Percentiles rank a stretch among this genome's conserved stretches.
phyloP scores from a whole-genome alignment of 2,888 invertebrate genomes.

The Polyommatus icarus region DNA sequence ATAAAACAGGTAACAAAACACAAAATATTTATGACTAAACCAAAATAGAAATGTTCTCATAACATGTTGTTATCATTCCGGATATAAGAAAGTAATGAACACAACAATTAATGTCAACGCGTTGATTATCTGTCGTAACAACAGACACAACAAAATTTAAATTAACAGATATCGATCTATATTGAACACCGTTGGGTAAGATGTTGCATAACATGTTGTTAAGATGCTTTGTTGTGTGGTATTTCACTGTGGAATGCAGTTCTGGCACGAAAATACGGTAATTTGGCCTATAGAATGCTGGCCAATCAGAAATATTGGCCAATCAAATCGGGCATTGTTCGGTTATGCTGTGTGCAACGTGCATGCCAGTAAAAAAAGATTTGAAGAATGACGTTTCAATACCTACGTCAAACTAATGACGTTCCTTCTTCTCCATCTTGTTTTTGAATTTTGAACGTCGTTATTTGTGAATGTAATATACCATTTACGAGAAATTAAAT shows the following conservation, averaged over 20 bases:
- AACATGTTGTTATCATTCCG: not conserved
- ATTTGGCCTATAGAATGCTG: not conserved
- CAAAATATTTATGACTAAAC: not conserved
- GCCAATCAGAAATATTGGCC: not conserved
- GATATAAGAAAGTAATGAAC: slow-evolving; percentile 28
- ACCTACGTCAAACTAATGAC: not conserved
- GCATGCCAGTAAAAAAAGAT: not conserved
- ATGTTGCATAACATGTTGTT: slow-evolving; percentile 1
- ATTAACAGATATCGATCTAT: slow-evolving; percentile 39
- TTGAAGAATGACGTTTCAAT: not conserved
- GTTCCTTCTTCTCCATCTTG: not conserved
- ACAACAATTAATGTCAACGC: slow-evolving; percentile 31
- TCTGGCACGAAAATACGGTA: not conserved
- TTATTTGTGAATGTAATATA: not conserved
- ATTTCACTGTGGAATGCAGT: not conserved
- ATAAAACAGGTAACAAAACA: too few species aligned
- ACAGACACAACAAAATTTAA: slow-evolving; percentile 37
- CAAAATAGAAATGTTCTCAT: slow-evolving; percentile 6
- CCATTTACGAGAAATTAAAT: not conserved
- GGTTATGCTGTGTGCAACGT: not conserved
- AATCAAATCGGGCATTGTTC: not conserved
- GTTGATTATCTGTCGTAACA: slow-evolving; percentile 34
- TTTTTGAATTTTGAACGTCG: not conserved
- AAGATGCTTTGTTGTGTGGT: slow-evolving; percentile 13
- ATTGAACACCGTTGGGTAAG: slow-evolving; percentile 12